Evolutionary conservation across 2,797 vertebrate species (phyloP), one percentile per base, ranked within the genome.

Genomic region (Bradypodion pumilum): DNA sequence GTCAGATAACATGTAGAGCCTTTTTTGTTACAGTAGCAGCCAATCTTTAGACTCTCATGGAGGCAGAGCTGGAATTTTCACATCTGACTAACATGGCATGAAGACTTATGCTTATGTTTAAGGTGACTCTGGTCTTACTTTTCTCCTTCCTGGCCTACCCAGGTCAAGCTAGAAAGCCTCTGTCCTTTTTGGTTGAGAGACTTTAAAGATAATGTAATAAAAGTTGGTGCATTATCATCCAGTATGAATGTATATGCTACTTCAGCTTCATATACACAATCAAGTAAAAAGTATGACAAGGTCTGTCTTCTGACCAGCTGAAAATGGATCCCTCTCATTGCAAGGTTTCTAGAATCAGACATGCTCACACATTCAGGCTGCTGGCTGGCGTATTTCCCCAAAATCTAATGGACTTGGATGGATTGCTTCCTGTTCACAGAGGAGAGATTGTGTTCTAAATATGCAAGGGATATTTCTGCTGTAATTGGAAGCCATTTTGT

Each of bases 381-480:
- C 12, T 69, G 25, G 37, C 12, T 69, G 25, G 40, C 68, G 52
- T 66, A 66, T 59, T 40, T 84, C 44, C 19, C 56, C 74, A 66
- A 87, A n/a, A 76, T 70, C 62, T 35, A 80, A 46, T 15, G 63
- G 27, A 15, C 29, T 59, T 35, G 21, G n/a, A 75, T 8, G 79
- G 21, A 74, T 49, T 85, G 82, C n/a, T 52, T 8, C 21, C 13
- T 9, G 27, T 8, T 60, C 80, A 2, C 32, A 60, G 44, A 60
- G 44, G 56, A 77, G 82, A 37, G 82, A 74, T 0, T 74, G 44
- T 60, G 81, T 46, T 78, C 59, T 32, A 44, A 83, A 68, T 19
- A 79, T 78, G 89, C 76, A 78, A 81, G 8, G 42, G 0, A 69
- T 60, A 3, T 2, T 85, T 89, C 59, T 35, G 35, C 63, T 85